These are phyloP conservation scores for Amphipoea oculea DNA, from an alignment of 2,888 invertebrate genomes.

Conservation along the genomic window DNA sequence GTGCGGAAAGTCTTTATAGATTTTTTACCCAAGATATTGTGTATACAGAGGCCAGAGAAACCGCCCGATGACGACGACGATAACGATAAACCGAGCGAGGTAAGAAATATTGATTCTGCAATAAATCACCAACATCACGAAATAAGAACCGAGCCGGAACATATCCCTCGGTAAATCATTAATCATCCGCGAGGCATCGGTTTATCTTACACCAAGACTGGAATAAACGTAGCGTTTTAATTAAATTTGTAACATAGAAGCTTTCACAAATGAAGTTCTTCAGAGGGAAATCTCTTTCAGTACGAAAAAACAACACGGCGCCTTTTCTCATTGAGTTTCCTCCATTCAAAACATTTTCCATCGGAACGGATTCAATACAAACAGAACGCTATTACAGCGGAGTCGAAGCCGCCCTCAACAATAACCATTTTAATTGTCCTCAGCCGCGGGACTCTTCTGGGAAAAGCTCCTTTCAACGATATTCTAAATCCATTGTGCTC, in stretches of 20 bases:
- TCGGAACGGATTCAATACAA: conserved; percentile 83
- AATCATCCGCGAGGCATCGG: conserved; percentile 71
- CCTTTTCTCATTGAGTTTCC: conserved; percentile 81
- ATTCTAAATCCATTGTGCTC: conserved; percentile 87
- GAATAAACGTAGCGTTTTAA: conserved; percentile 78
- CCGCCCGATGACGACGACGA: conserved; percentile 92
- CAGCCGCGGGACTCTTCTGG: conserved; percentile 81
- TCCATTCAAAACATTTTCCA: conserved; percentile 84
- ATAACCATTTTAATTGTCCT: conserved; percentile 88
- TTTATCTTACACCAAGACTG: conserved; percentile 67
- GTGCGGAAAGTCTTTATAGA: conserved; percentile 96
- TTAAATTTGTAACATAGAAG: conserved; percentile 85
- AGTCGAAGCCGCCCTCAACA: conserved; percentile 80
- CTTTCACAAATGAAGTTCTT: conserved; percentile 81
- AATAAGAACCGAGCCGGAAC: conserved; percentile 67
- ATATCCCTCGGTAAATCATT: conserved; percentile 68
- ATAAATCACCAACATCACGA: conserved; percentile 67
- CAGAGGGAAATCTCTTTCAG: conserved; percentile 77
- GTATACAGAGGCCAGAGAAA: conserved; percentile 97
- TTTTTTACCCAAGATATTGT: conserved; percentile 95
- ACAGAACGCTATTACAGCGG: conserved; percentile 80
- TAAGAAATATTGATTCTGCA: conserved; percentile 76
- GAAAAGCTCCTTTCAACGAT: conserved; percentile 82
- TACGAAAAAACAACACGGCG: conserved; percentile 80
- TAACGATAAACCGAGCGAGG: conserved; percentile 89